phyloP scores from a whole-genome alignment of 2,113 vertebrate genomes.

The Tinamus guttatus region DNA sequence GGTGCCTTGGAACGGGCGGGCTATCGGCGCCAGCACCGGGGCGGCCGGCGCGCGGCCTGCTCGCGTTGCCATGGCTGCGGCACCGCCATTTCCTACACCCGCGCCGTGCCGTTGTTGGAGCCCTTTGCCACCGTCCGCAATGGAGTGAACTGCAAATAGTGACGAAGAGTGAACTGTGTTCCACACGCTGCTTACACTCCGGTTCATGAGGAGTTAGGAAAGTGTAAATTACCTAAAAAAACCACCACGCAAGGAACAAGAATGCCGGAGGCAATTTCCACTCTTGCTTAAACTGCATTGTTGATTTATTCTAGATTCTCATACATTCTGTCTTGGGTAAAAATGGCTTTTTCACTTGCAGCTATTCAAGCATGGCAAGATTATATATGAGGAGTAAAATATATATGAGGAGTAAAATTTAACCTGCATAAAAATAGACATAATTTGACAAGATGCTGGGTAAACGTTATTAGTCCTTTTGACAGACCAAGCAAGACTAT shows the following conservation, averaged over 20 bases:
- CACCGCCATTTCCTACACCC: not conserved
- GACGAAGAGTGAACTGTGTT: not conserved
- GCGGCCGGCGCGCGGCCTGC: too few relatives aligned
- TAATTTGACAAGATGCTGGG: not conserved
- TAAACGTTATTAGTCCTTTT: not conserved
- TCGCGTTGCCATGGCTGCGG: conserved; percentile 4
- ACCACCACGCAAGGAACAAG: not conserved
- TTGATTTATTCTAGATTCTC: not conserved
- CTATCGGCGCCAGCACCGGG: too few relatives aligned
- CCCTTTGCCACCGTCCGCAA: not conserved
- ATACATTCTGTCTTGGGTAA: not conserved
- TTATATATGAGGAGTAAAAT: not conserved
- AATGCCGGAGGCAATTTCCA: not conserved
- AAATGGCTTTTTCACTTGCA: conserved; percentile 1
- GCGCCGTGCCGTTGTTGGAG: not conserved
- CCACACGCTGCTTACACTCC: not conserved
- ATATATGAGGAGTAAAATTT: not conserved
- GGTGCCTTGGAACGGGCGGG: too few relatives aligned
- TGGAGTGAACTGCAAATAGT: conserved; percentile 1
- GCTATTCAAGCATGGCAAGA: not conserved
- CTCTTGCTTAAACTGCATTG: not conserved
- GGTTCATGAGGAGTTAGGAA: not conserved
- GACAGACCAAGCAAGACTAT: not conserved
- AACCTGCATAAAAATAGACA: not conserved
- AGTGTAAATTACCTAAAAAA: not conserved